phyloP scores from a whole-genome alignment of 2,797 vertebrate genomes.

The Malurus leucopterus region DNA sequence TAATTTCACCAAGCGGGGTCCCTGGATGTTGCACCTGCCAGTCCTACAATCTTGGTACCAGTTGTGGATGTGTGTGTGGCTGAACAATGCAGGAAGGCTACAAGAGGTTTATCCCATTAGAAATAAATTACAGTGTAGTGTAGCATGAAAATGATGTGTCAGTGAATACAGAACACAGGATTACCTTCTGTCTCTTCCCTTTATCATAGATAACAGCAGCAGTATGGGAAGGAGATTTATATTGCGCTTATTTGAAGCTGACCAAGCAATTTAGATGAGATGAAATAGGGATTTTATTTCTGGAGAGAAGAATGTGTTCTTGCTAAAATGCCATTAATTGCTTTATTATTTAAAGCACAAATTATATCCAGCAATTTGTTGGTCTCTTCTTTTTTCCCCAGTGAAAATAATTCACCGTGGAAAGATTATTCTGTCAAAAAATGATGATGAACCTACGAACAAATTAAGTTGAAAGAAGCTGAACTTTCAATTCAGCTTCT shows the following conservation, averaged over 20 bases:
- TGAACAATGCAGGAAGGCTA: slow-evolving; percentile 37
- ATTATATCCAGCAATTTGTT: slow-evolving; percentile 69
- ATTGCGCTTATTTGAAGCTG: slow-evolving; percentile 64
- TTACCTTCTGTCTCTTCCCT: slow-evolving; percentile 59
- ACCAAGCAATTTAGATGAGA: slow-evolving; percentile 72
- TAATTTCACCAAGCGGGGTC: neutral
- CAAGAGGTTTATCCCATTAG: slow-evolving; percentile 63
- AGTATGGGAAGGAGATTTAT: slow-evolving; percentile 68
- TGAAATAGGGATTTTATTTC: slow-evolving; percentile 70
- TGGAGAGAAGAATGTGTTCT: slow-evolving; percentile 64
- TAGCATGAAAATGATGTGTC: slow-evolving; percentile 66
- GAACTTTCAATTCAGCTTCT: slow-evolving; percentile 38
- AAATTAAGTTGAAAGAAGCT: slow-evolving; percentile 45
- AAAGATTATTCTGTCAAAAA: slow-evolving; percentile 61
- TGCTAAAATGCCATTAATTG: slow-evolving; percentile 70
- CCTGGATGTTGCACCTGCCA: slow-evolving; percentile 21
- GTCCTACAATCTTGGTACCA: neutral
- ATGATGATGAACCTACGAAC: slow-evolving; percentile 34
- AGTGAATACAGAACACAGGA: slow-evolving; percentile 50
- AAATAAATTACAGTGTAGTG: slow-evolving; percentile 65
- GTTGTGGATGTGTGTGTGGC: neutral
- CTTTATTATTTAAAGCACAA: slow-evolving; percentile 72
- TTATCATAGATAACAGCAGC: slow-evolving; percentile 62
- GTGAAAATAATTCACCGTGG: slow-evolving; percentile 51
- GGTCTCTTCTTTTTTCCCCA: slow-evolving; percentile 23